Evolutionary conservation across 2,888 invertebrate species (phyloP), one percentile per base, ranked within the genome.

Genomic region (Eledona agricola): DNA sequence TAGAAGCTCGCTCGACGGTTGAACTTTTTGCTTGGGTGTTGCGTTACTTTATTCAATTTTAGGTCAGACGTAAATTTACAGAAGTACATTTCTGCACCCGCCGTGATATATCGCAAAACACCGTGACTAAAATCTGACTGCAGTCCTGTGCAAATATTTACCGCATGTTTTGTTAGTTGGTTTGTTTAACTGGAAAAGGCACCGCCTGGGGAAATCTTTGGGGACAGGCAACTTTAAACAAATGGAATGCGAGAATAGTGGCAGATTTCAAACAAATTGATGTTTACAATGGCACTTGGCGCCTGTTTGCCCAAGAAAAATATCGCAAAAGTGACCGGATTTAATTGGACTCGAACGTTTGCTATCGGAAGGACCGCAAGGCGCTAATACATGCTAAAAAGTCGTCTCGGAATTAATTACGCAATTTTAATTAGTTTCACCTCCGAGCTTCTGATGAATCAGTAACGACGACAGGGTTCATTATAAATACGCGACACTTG

Each of bases 391-490:
- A 43, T 53, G 49, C 29, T 34, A 63, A 62, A 63, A 64, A 56
- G 55, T 58, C 55, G 52, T 59, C 35, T 37, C 45, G 47, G 57
- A 68, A 68, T 66, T 68, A 68, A 68, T 68, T 66, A 66, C 55
- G 59, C 55, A 60, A 67, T 66, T 69, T 67, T 69, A 69, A 69
- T 69, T 66, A 69, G 65, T 66, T 65, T 63, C 59, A 65, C 65
- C 58, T 57, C 60, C 47, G 60, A 60, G 58, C 58, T 59, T 51
- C 59, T 60, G 65, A 66, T 67, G 64, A 66, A 67, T 66, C 63
- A 57, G 62, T 65, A 57, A 58, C 56, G 57, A 62, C 59, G 62
- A 62, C 63, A 62, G 60, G 60, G 64, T 67, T 67, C 65, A 65
- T 67, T 66, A 67, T 66, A 63, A 66, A 63, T 64, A 66, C 55